These are phyloP conservation scores for Pyrochroa serraticornis DNA, from an alignment of 2,888 invertebrate species.

Conservation along the genomic window DNA sequence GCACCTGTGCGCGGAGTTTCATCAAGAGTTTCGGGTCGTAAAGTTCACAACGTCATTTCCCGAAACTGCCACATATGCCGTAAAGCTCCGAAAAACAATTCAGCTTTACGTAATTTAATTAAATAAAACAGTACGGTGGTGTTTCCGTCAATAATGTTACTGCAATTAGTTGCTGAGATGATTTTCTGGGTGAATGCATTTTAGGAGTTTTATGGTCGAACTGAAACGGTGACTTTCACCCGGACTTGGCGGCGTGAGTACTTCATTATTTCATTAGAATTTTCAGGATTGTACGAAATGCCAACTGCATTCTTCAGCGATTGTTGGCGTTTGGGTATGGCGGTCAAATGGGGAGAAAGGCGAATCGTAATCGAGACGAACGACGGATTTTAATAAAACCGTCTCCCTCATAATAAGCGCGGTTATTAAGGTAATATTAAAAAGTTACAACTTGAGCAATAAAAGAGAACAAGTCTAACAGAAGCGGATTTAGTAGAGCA, in stretches of 20 bases:
- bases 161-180: neutral
- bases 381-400: constrained; percentile 7
- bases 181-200: constrained; percentile 18
- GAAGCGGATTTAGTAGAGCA: constrained; percentile 9
- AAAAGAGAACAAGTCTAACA: constrained; percentile 9
- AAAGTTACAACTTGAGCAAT: constrained; percentile 17
- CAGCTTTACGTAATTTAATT: constrained; percentile 6
- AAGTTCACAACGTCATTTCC: too few species aligned
- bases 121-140: neutral
- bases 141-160: constrained; percentile 1
- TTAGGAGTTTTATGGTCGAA: neutral
- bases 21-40: too few species aligned
- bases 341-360: neutral
- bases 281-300: constrained; percentile 12
- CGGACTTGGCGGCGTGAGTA: constrained; percentile 4
- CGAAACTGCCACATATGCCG: neutral
- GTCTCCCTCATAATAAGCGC: neutral
- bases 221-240: constrained; percentile 16
- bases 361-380: constrained; percentile 8
- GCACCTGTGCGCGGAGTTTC: too few species aligned
- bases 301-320: constrained; percentile 13
- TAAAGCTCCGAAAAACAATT: neutral
- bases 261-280: constrained; percentile 18
- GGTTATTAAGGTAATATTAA: constrained; percentile 15
- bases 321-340: too few species aligned